phyloP scores from a whole-genome alignment of 2,797 vertebrate genomes.

The Chelon auratus region DNA sequence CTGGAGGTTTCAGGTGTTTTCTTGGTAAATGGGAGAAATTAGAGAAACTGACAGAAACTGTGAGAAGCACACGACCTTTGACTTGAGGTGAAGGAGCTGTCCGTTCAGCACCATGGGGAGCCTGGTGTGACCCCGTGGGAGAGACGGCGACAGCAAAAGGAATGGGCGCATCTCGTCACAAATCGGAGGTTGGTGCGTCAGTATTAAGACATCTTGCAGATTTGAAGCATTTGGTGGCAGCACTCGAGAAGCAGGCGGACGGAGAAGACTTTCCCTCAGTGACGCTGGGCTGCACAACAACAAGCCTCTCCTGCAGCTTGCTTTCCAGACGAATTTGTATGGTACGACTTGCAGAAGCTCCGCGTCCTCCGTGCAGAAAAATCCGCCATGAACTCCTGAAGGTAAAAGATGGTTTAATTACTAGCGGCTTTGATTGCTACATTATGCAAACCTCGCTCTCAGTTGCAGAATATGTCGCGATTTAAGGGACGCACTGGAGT shows the following conservation, averaged over 20 bases:
- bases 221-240: slow-evolving; percentile 49
- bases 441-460: slow-evolving; percentile 11
- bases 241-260: slow-evolving; percentile 44
- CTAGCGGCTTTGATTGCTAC: slow-evolving; percentile 24
- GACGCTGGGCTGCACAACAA: slow-evolving; percentile 73
- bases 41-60: not conserved
- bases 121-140: not conserved
- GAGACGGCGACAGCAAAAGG: too few species aligned
- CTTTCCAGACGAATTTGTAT: slow-evolving; percentile 22
- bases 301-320: slow-evolving; percentile 60
- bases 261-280: slow-evolving; percentile 56
- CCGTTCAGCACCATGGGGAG: slow-evolving; percentile 47
- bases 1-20: too few species aligned
- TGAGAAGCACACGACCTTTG: slow-evolving; percentile 2
- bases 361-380: slow-evolving; percentile 38
- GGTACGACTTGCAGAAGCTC: slow-evolving; percentile 14
- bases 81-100: slow-evolving; percentile 35
- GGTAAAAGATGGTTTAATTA: slow-evolving; percentile 60
- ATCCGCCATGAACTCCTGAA: slow-evolving; percentile 63
- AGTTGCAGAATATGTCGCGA: slow-evolving; percentile 3
- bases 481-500: not conserved
- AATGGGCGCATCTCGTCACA: not conserved
- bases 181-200: not conserved
- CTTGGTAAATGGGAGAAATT: not conserved
- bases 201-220: slow-evolving; percentile 22